Evolutionary conservation across 1,140 invertebrate species (phyloP).

Genomic region (Ooceraea biroi): DNA sequence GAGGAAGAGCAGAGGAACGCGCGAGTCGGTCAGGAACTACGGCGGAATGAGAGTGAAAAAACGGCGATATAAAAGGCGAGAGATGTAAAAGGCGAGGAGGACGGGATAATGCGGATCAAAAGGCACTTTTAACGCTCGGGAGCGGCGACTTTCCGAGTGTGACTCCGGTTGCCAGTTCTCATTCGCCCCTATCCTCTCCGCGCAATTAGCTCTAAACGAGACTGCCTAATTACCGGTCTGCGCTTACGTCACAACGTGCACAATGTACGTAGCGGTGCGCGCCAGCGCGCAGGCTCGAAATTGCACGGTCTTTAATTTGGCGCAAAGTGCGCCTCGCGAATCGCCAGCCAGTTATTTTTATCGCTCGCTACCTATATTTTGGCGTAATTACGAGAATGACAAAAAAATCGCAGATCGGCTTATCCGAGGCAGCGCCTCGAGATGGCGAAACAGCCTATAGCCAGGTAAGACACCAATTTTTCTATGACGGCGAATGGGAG

Average conservation of each 20-base stretch:
- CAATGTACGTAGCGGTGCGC: not conserved
- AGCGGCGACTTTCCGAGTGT: not conserved
- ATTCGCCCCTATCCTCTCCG: not conserved
- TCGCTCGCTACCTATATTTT: not conserved
- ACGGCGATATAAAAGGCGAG: slow-evolving; percentile 56
- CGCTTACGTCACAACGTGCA: slow-evolving; percentile 9
- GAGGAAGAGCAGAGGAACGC: not conserved
- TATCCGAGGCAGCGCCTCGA: too few species aligned
- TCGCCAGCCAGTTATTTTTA: not conserved
- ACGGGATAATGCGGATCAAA: slow-evolving; percentile 23
- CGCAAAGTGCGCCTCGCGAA: not conserved
- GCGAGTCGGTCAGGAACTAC: slow-evolving; percentile 25
- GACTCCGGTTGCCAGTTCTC: not conserved
- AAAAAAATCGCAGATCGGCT: not conserved
- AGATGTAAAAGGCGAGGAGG: slow-evolving; percentile 52
- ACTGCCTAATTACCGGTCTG: slow-evolving; percentile 21
- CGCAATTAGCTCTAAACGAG: slow-evolving; percentile 22
- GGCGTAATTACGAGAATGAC: not conserved
- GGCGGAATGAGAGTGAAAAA: slow-evolving; percentile 34
- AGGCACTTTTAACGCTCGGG: not conserved
- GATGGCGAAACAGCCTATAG: too few species aligned
- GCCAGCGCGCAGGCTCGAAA: not conserved
- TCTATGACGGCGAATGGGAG: not conserved
- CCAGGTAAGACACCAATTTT: too few species aligned
- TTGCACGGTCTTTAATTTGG: slow-evolving; percentile 21